Conservation (phyloP, 2,888 invertebrate genomes). For the Cyaniris semiargus region DNA sequence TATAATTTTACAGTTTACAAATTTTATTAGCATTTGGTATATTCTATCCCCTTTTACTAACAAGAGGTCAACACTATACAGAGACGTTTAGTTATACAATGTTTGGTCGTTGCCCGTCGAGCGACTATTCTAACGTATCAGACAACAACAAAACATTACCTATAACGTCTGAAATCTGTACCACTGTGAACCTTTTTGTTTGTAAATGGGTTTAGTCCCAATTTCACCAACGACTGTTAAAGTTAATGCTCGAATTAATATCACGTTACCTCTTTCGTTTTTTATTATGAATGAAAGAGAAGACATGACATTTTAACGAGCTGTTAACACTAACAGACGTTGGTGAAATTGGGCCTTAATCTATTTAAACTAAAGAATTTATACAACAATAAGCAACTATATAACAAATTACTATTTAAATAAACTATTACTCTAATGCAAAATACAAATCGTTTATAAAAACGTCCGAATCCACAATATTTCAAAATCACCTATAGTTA, state of each 20-base stretch:
- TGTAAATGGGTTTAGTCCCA: background rate
- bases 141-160: background rate
- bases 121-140: background rate
- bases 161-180: background rate
- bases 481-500: background rate
- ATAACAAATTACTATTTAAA: constrained; percentile 20
- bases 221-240: too few relatives aligned
- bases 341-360: too few relatives aligned
- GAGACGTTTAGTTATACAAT: background rate
- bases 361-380: constrained; percentile 24
- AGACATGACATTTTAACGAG: too few relatives aligned
- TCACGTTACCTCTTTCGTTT: too few relatives aligned
- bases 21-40: background rate
- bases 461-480: background rate
- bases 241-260: too few relatives aligned
- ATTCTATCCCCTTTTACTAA: background rate
- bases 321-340: too few relatives aligned
- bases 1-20: constrained; percentile 23
- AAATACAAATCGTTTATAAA: constrained; percentile 18
- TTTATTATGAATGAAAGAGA: too few relatives aligned
- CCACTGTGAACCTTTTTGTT: background rate
- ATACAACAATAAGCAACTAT: constrained; percentile 29
- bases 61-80: background rate
- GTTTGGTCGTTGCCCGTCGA: background rate
- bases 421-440: constrained; percentile 16